phyloP scores from a whole-genome alignment of 2,113 vertebrate genomes.

The Actenoides hombroni region DNA sequence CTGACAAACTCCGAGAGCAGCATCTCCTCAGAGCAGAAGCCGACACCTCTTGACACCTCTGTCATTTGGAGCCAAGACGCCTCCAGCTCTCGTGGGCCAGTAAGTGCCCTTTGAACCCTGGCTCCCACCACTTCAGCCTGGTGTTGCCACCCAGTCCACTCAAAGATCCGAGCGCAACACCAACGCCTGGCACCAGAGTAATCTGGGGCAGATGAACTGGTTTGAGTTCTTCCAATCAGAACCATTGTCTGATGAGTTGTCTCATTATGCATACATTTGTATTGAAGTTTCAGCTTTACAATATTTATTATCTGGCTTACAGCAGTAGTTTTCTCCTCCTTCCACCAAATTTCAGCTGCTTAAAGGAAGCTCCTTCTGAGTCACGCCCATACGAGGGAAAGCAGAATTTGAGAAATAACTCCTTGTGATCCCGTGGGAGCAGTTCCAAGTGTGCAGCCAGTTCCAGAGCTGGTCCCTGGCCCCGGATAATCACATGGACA shows the following conservation, averaged over 20 bases:
- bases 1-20: background rate
- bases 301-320: background rate
- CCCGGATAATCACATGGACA: background rate
- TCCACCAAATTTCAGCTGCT: background rate
- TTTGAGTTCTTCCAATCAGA: background rate
- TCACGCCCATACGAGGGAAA: background rate
- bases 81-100: background rate
- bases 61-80: background rate
- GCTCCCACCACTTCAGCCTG: background rate
- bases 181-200: background rate
- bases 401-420: background rate
- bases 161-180: background rate
- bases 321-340: background rate
- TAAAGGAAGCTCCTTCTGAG: background rate
- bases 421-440: background rate
- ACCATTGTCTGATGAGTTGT: background rate
- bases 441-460: background rate
- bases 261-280: background rate
- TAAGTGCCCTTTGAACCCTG: background rate
- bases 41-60: accelerated
- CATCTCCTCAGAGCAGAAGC: background rate
- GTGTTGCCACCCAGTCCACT: background rate
- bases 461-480: background rate
- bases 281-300: background rate
- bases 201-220: background rate